These are phyloP conservation scores for Diarsia brunnea DNA, from an alignment of 2,888 invertebrate species.

Conservation along the genomic window DNA sequence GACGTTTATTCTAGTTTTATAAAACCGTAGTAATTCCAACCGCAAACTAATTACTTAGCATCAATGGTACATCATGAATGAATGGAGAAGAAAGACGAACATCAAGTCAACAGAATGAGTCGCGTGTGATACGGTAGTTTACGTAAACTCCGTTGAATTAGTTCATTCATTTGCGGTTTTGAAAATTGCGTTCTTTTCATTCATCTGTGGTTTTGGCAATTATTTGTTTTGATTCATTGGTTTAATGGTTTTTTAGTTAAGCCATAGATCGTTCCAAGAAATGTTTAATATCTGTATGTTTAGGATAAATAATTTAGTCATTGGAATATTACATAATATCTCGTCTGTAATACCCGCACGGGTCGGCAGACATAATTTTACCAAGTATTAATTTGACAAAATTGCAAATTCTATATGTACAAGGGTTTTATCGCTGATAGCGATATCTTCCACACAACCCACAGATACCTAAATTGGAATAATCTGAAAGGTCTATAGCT, in stretches of 20 bases:
- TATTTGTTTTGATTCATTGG: constrained; percentile 29
- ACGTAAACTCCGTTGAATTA: constrained; percentile 41
- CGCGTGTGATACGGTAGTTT: constrained; percentile 71
- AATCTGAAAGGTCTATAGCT: neutral
- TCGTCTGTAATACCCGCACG: neutral
- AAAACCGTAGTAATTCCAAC: constrained; percentile 28
- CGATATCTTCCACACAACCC: neutral
- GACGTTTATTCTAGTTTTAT: constrained; percentile 3
- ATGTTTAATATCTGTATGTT: neutral
- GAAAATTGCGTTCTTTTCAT: constrained; percentile 25
- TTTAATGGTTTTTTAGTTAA: neutral
- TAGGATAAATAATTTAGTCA: neutral
- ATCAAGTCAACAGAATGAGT: constrained; percentile 61
- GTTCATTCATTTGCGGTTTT: constrained; percentile 60
- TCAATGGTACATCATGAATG: constrained; percentile 64
- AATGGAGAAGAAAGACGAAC: constrained; percentile 47
- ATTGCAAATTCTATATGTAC: neutral
- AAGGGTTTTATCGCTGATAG: neutral
- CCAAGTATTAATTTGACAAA: neutral
- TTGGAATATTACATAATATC: neutral
- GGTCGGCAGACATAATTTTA: neutral
- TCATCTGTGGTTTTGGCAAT: constrained; percentile 45
- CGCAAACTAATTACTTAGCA: constrained; percentile 56
- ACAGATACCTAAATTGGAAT: neutral
- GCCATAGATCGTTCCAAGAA: neutral